Percentiles rank a stretch among this genome's conserved stretches.
These are phyloP conservation scores for Hyphantria cunea DNA, from an alignment of 1,140 invertebrate genomes.

Conservation along the genomic window DNA sequence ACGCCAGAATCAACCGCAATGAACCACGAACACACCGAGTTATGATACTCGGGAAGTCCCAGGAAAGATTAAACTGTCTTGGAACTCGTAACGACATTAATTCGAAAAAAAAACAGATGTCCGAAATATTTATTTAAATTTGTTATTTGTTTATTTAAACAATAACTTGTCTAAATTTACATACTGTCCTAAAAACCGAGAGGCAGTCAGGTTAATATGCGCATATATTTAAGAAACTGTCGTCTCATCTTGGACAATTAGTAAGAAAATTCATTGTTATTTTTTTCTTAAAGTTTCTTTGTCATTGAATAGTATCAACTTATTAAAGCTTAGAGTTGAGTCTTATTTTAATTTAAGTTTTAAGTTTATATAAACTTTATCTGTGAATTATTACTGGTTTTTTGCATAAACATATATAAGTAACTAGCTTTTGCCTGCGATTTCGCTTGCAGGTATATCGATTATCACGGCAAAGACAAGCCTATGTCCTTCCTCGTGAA, in stretches of 20 bases:
- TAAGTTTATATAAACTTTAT: background rate
- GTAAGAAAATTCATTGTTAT: conserved; percentile 6
- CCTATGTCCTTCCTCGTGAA: no score
- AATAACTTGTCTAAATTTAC: conserved; percentile 24
- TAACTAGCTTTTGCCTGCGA: no score
- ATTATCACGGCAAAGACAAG: no score
- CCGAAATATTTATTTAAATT: no score
- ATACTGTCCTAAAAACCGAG: conserved; percentile 9
- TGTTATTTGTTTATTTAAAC: conserved; percentile 26
- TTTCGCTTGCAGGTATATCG: no score
- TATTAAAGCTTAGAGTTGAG: background rate
- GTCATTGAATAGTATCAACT: background rate
- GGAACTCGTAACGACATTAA: no score
- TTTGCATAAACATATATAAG: no score
- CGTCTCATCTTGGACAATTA: conserved; percentile 57
- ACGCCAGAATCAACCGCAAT: no score
- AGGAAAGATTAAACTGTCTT: no score
- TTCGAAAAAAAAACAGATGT: conserved; percentile 3
- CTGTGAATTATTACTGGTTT: no score
- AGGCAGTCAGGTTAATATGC: conserved; percentile 3
- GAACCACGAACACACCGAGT: no score
- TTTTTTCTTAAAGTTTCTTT: background rate
- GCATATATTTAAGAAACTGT: conserved; percentile 38
- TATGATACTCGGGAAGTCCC: no score
- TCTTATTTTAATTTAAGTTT: background rate